Evolutionary conservation across 2,113 vertebrate genomes (phyloP), one percentile per base, ranked within the genome.

Genomic region (Leucopsar rothschildi): DNA sequence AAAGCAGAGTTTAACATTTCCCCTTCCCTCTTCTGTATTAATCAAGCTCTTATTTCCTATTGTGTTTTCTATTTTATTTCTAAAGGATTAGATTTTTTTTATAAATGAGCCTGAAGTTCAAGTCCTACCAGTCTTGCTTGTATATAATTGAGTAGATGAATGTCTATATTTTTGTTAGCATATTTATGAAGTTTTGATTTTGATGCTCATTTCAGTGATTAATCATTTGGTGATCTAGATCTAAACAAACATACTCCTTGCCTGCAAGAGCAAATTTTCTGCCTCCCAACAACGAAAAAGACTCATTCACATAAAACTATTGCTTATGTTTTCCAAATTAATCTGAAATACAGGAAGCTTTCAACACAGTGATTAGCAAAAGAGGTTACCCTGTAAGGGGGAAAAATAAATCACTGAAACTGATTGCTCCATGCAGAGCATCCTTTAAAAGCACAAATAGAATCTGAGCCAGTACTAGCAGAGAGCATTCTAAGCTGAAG

Each of bases 361-460:
- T 89, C 49, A 82, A 86, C 11, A 60, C 3, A 65, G 9, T 91
- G 35, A 91, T 79, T 84, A 89, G 33, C 28, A 81, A 79, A 82
- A 65, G 18, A 89, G 25, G 44, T 72, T 92, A 68, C 12, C 27
- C n/a, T 84, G 27, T n/a, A 91, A 70, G 19, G 15, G 11, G 8
- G 53, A 47, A 88, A 64, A 75, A 65, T 3, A 68, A 78, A 56
- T 61, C 44, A 49, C 37, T 56, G 69, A 59, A 82, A 89, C 65
- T 69, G 53, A 84, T 92, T 91, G 42, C 29, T 95, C 25, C 45
- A 49, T 79, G 23, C 31, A 81, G 45, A 92, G 81, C 11, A 85
- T 72, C 61, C 78, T 92, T 89, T 69, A 82, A 70, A 92, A 95
- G 73, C 31, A 86, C 81, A 75, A 93, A 82, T 42, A 79, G 33